phyloP scores from a whole-genome alignment of 2,113 vertebrate species.

The Bucco capensis region DNA sequence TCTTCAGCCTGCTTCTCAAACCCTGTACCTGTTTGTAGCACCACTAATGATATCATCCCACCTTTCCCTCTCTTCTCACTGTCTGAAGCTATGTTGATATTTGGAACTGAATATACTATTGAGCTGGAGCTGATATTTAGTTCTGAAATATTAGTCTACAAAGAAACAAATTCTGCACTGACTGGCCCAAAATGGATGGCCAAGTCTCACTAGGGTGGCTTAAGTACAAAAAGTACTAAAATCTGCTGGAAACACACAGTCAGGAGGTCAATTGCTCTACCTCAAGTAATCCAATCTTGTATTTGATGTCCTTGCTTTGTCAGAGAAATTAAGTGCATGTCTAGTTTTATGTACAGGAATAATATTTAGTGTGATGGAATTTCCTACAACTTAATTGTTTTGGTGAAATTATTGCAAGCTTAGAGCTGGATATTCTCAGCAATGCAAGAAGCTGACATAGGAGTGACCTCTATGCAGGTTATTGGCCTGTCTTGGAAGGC shows the following conservation, averaged over 20 bases:
- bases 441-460: background rate
- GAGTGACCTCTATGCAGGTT: background rate
- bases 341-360: background rate
- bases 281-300: background rate
- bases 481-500: background rate
- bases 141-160: background rate
- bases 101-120: background rate
- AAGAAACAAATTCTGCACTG: background rate
- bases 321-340: background rate
- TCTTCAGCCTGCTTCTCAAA: background rate
- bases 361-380: background rate
- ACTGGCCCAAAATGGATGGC: background rate
- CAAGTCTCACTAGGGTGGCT: background rate
- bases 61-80: slow-evolving; percentile 3
- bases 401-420: background rate
- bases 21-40: background rate
- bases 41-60: background rate
- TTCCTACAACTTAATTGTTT: background rate
- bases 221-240: background rate
- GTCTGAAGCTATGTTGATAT: background rate
- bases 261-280: background rate
- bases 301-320: background rate
- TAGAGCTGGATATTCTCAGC: background rate
- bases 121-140: background rate
- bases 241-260: background rate